Conservation (phyloP, 1,140 invertebrate genomes). For the Vanessa tameamea region DNA sequence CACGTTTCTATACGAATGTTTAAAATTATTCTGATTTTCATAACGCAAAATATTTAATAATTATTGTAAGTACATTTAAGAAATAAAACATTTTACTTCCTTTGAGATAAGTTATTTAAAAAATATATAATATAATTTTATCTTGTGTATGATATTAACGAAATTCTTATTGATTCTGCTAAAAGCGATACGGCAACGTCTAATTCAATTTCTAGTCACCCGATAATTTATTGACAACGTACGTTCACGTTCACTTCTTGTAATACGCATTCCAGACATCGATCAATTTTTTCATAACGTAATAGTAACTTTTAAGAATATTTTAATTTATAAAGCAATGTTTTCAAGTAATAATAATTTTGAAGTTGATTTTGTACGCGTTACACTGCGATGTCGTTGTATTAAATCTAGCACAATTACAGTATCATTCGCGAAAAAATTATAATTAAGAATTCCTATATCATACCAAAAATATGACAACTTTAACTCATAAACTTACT, state of each 20-base stretch:
- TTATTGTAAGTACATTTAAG: too few relatives aligned
- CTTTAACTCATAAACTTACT: too few relatives aligned
- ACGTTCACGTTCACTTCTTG: constrained; percentile 28
- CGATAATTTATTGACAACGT: constrained; percentile 54
- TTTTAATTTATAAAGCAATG: not conserved
- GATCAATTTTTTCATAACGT: not conserved
- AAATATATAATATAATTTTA: not conserved
- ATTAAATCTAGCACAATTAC: too few relatives aligned
- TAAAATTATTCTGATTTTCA: too few relatives aligned
- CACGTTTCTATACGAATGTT: too few relatives aligned
- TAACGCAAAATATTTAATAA: too few relatives aligned
- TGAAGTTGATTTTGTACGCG: too few relatives aligned
- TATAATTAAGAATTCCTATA: not conserved
- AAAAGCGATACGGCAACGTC: constrained; percentile 29
- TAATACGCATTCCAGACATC: not conserved
- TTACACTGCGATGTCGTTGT: too few relatives aligned
- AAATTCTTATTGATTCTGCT: constrained; percentile 25
- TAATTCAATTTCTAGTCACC: constrained; percentile 52
- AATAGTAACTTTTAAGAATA: not conserved
- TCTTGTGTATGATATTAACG: not conserved
- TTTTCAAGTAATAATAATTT: too few relatives aligned
- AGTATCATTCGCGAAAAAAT: too few relatives aligned
- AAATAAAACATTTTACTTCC: too few relatives aligned
- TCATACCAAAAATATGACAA: not conserved
- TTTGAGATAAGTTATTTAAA: not conserved